These are phyloP conservation scores for Acrossocheilus wenchowensis DNA, from an alignment of 2,797 vertebrate genomes.

Conservation along the genomic window DNA sequence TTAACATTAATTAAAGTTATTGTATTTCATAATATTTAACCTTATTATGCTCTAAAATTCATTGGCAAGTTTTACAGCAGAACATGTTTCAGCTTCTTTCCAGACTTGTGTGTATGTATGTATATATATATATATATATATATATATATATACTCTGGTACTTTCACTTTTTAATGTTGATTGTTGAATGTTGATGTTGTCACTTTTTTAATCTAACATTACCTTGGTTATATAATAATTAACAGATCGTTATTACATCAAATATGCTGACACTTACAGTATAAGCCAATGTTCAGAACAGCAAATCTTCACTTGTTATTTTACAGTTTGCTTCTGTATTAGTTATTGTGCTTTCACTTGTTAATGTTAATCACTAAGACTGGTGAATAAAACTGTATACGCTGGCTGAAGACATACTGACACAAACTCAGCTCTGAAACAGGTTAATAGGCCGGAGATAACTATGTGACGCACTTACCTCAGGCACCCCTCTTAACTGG, in stretches of 20 bases:
- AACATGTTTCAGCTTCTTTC: not conserved
- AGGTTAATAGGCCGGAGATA: slow-evolving; percentile 41
- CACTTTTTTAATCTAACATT: not conserved
- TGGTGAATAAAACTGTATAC: not conserved
- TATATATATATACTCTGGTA: not conserved
- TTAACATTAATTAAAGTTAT: not conserved
- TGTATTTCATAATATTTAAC: not conserved
- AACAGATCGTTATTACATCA: not conserved
- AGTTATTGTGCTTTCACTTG: not conserved
- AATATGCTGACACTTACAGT: not conserved
- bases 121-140: too few species aligned
- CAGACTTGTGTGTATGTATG: not conserved
- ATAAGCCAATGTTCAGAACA: not conserved
- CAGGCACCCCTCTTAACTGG: slow-evolving; percentile 41
- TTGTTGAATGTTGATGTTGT: not conserved
- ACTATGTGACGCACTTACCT: slow-evolving; percentile 52
- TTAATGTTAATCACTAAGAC: not conserved
- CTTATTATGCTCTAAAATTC: not conserved
- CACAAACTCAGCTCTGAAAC: slow-evolving; percentile 23
- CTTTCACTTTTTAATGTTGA: not conserved
- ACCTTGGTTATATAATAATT: not conserved
- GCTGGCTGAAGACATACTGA: slow-evolving; percentile 8
- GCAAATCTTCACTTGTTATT: not conserved
- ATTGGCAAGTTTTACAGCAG: not conserved
- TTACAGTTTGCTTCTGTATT: not conserved